Evolutionary conservation across 2,888 invertebrate species (phyloP), one percentile per base, ranked within the genome.

Genomic region (Eristalis tenax): DNA sequence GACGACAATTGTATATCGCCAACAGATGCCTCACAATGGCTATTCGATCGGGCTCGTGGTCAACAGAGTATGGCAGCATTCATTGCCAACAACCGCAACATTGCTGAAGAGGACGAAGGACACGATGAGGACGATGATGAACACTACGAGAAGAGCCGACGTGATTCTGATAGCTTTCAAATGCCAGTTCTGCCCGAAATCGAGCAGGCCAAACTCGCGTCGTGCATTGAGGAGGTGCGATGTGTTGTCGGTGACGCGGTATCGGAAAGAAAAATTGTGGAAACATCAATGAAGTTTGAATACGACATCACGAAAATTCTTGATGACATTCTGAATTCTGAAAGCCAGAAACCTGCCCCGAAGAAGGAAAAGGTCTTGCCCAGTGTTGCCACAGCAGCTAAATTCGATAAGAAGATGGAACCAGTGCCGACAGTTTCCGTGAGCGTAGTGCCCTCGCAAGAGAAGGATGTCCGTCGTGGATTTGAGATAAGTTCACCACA

Each of bases 1-100:
- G 98, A 99, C 91, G 98, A 98, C 91, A 96, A 95, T 92, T 97
- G 96, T 91, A 95, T 98, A 90, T 99, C 98, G 15, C 98, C 98
- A 2, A 96, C 97, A 91, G 97, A 98, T 94, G 94, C 95, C 56
- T 95, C 96, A 83, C 96, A 97, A 91, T 98, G 97, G 94, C 94
- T 98, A 91, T 98, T 96, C 91, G 97, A 98, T 91, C 95, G 98
- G 63, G 96, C 95, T 88, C 94, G 95, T 56, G 95, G 95, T 74
- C 95, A 95, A 90, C 95, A 95, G 84, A 96, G 95, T 89, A 96
- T 98, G 91, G 95, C 96, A 15, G 95, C 96, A 13, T 98, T 96
- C 91, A 94, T 98, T n/a, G 91, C 91, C 28, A 92, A 92, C 68
- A 96, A 96, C 84, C 95, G 95, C 83, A 95, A 96, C 89, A 96